Conservation (phyloP, 1,140 invertebrate genomes). For the Panagrolaimus sp. region DNA sequence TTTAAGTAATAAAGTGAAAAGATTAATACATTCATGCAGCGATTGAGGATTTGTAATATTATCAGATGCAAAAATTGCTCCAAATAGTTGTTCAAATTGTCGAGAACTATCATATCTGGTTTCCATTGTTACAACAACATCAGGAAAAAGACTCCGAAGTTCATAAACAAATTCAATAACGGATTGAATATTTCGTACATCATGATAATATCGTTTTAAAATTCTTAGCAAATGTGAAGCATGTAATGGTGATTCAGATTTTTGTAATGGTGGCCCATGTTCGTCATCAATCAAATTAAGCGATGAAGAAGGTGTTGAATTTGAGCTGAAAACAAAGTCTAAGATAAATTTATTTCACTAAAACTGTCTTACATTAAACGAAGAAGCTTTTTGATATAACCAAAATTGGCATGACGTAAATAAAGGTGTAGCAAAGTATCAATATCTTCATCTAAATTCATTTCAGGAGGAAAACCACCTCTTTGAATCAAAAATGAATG, state of each 20-base stretch:
- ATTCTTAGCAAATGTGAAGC: slow-evolving; percentile 28
- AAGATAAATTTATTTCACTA: neutral
- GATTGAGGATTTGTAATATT: slow-evolving; percentile 5
- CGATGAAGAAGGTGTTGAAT: no score
- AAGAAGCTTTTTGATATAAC: slow-evolving; percentile 24
- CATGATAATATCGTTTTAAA: slow-evolving; percentile 16
- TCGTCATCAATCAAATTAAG: no score
- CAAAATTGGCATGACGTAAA: slow-evolving; percentile 17
- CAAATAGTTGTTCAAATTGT: slow-evolving; percentile 18
- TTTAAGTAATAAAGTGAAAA: slow-evolving; percentile 18
- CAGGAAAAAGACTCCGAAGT: slow-evolving; percentile 24
- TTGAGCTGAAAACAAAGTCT: no score
- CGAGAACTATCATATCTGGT: slow-evolving; percentile 24
- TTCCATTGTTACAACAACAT: slow-evolving; percentile 6
- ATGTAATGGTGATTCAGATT: slow-evolving; percentile 12
- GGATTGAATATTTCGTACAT: slow-evolving; percentile 5
- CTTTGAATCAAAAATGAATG: slow-evolving; percentile 12
- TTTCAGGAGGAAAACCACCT: slow-evolving; percentile 16
- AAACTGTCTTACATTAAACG: slow-evolving; percentile 6
- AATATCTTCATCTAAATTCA: slow-evolving; percentile 18
- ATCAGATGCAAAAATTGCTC: neutral
- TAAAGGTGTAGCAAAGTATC: slow-evolving; percentile 16
- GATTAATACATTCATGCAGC: slow-evolving; percentile 19
- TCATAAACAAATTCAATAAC: slow-evolving; percentile 30
- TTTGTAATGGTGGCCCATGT: no score